A percentile compares a stretch with the other conserved stretches of the same genome.
These are phyloP conservation scores for Bicyclus anynana DNA, from an alignment of 1,140 invertebrate species.

Conservation along the genomic window DNA sequence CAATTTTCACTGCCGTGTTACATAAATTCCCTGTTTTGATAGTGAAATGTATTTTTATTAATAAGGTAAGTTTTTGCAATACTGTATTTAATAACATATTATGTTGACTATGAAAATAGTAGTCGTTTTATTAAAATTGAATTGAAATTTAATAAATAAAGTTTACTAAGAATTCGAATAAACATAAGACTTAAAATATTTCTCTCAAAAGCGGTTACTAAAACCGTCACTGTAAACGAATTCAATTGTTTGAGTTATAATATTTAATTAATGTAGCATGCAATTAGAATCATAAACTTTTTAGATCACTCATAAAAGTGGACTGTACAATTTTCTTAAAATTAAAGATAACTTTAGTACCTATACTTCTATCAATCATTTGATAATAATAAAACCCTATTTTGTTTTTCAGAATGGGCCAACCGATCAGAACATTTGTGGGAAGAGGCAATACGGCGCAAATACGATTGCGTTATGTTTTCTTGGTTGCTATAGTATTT, in stretches of 20 bases:
- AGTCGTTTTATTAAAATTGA: background rate
- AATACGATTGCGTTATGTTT: constrained; percentile 46
- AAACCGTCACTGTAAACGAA: no score
- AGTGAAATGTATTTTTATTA: constrained; percentile 10
- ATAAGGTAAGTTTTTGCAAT: constrained; percentile 15
- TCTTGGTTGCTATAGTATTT: constrained; percentile 47
- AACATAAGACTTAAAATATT: no score
- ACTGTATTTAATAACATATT: background rate
- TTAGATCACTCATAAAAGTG: no score
- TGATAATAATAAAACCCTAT: background rate
- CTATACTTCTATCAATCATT: background rate
- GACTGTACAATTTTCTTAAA: no score
- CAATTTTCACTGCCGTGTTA: constrained; percentile 5
- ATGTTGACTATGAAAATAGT: background rate
- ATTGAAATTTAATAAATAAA: no score
- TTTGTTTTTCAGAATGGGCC: constrained; percentile 53
- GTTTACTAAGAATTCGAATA: no score
- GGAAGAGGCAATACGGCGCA: constrained; percentile 21
- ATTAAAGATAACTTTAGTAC: background rate
- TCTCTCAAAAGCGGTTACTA: no score
- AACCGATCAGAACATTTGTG: constrained; percentile 28
- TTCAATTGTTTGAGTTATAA: no score
- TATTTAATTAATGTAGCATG: no score
- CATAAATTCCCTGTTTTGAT: constrained; percentile 16
- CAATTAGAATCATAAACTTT: no score